Evolutionary conservation across 2,113 vertebrate genomes (phyloP).

Genomic region (Chaetodon trifascialis): DNA sequence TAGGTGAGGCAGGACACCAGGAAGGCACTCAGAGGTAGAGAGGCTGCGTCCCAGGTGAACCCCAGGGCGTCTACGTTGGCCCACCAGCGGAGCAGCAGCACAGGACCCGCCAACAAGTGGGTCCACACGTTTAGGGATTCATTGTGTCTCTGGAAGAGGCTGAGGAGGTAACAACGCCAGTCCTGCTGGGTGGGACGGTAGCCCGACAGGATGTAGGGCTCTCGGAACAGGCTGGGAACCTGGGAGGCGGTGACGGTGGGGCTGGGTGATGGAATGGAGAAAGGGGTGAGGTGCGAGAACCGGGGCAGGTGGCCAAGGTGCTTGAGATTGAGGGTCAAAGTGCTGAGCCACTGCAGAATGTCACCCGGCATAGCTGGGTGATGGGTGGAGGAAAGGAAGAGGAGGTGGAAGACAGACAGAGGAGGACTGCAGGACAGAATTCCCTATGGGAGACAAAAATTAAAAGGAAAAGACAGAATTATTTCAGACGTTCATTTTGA

Average conservation of each 20-base stretch:
- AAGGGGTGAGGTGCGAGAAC: slow-evolving; percentile 83
- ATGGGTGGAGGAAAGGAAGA: not conserved
- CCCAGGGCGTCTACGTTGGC: slow-evolving; percentile 82
- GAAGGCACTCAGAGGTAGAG: slow-evolving; percentile 89
- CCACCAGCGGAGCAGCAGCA: slow-evolving; percentile 89
- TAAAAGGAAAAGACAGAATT: slow-evolving; percentile 2
- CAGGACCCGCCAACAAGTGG: slow-evolving; percentile 87
- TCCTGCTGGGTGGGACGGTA: slow-evolving; percentile 90
- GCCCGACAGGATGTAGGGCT: slow-evolving; percentile 91
- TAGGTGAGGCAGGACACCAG: slow-evolving; percentile 88
- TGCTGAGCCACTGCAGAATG: slow-evolving; percentile 86
- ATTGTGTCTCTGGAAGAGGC: slow-evolving; percentile 95
- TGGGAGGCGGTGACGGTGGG: slow-evolving; percentile 86
- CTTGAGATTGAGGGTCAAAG: slow-evolving; percentile 86
- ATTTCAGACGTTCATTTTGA: not conserved
- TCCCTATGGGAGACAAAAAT: not conserved
- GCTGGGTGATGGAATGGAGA: slow-evolving; percentile 77
- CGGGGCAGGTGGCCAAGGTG: slow-evolving; percentile 86
- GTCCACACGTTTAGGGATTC: slow-evolving; percentile 96
- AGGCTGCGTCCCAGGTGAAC: slow-evolving; percentile 66
- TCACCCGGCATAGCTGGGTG: slow-evolving; percentile 63
- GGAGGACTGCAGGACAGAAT: not conserved
- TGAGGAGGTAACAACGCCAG: slow-evolving; percentile 92
- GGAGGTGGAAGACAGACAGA: not conserved
- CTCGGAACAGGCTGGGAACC: slow-evolving; percentile 91